Percentiles rank a stretch among this genome's conserved stretches.
phyloP scores from a whole-genome alignment of 2,113 vertebrate genomes.

The Cercocebus atys region DNA sequence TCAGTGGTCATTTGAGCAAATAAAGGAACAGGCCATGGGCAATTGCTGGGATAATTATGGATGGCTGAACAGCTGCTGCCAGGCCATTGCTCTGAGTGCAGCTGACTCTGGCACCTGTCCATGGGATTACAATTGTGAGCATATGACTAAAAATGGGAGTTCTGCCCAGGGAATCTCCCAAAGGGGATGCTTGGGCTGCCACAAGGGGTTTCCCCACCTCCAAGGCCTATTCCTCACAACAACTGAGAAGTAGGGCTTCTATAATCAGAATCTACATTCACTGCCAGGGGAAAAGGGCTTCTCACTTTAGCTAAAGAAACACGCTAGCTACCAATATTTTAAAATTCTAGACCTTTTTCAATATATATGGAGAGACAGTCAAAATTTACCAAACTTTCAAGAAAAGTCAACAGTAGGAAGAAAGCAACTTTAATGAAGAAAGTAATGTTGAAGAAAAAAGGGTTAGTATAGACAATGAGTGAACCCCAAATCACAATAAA shows the following conservation, averaged over 20 bases:
- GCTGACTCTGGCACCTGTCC: slow-evolving; percentile 26
- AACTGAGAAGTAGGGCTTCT: neutral
- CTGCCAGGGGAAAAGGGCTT: neutral
- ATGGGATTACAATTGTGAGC: neutral
- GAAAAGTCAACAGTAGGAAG: slow-evolving; percentile 10
- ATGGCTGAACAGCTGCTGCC: neutral
- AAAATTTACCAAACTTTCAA: neutral
- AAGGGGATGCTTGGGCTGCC: neutral
- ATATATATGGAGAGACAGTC: neutral
- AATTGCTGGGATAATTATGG: neutral
- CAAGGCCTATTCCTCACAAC: neutral
- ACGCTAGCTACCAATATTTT: neutral
- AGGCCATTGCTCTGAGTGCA: neutral
- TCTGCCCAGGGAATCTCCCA: slow-evolving; percentile 42
- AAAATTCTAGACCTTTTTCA: neutral
- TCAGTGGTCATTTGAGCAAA: neutral
- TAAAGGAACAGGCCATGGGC: neutral
- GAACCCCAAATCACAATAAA: neutral
- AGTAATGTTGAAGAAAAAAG: neutral
- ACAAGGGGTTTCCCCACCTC: neutral
- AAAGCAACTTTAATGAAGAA: slow-evolving; percentile 4
- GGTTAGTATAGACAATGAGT: neutral
- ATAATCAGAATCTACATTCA: neutral
- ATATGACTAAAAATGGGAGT: slow-evolving; percentile 6
- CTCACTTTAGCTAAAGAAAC: slow-evolving; percentile 34